Base-by-base conservation (phyloP, 35 echinoderm and acorn worm genomes). In the Heliocidaris erythrogramma region DNA sequence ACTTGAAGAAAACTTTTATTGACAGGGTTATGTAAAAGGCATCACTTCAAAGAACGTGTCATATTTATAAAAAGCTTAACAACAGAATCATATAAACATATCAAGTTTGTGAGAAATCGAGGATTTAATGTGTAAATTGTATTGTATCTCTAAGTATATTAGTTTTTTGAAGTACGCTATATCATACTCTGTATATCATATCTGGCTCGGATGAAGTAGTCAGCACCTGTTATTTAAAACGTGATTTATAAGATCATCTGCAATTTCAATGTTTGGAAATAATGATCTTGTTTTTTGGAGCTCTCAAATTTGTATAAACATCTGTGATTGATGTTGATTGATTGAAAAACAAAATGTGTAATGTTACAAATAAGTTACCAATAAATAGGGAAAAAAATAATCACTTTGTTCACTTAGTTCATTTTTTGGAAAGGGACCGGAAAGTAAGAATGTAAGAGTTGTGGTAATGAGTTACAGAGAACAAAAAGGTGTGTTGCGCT, bases 371-470 rank as follows among this genome's bases (percentile, higher is more conserved):
- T 47, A 47, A 89, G 47, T 48, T 89, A 89, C 87, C 87, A 89
- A 89, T 48, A 89, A 89, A 89, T 89, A 89, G 87, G 87, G 87
- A 89, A 89, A 86, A 29, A 89, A 89, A 89, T 89, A 48, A 18
- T 89, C 24, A 89, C 14, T 42, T 31, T 47, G 31, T 89, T 9
- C 85, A 86, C 31, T 24, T 32, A 5, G 21, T 89, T 47, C 65
- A 78, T 6, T 78, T 78, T 56, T 11, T n/a, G 0, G 7, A 78
- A 78, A 27, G 65, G 27, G 65, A 3, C 35, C 3, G 35, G 35
- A 42, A 3, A 1, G 35, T 42, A 42, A 42, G 35, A 42, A 42
- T 42, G 35, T 42, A 42, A 42, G 35, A 42, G 35, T 42, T 42
- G 35, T 42, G 35, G 35, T 42, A 42, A n/a, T n/a, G n/a, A 42